These are phyloP conservation scores for Acropora yongei DNA, from an alignment of 64 coral and sea anemone genomes.

Conservation along the genomic window DNA sequence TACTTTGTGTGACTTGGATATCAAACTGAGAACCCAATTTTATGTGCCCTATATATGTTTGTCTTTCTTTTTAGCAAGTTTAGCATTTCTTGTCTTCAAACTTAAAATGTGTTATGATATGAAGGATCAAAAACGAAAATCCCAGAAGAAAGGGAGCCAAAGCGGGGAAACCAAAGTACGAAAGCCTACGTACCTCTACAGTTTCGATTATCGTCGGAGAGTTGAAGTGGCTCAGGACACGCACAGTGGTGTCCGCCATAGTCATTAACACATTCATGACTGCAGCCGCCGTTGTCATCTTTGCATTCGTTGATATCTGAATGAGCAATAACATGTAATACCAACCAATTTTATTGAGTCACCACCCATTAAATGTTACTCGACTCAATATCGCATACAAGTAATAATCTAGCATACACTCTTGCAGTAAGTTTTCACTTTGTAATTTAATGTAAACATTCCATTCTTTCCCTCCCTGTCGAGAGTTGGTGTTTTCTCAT, in stretches of 20 bases:
- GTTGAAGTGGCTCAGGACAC: conserved; percentile 69
- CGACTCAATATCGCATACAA: too few species aligned
- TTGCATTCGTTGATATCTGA: conserved; percentile 89
- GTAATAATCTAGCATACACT: too few species aligned
- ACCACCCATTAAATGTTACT: neutral
- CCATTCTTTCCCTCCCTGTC: neutral
- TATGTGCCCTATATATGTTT: neutral
- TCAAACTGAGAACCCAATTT: neutral
- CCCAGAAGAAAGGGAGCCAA: too few species aligned
- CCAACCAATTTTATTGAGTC: neutral
- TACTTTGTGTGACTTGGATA: too few species aligned
- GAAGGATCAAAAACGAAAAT: neutral
- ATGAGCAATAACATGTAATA: neutral
- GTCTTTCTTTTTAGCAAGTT: neutral
- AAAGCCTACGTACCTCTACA: conserved; percentile 70
- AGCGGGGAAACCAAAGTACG: neutral
- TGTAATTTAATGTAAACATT: neutral
- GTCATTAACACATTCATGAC: conserved; percentile 76
- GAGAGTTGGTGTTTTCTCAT: neutral
- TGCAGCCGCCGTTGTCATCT: conserved; percentile 77
- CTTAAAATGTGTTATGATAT: too few species aligned
- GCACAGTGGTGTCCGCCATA: conserved; percentile 65
- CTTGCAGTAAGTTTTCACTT: too few species aligned
- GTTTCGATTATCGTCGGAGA: conserved; percentile 64
- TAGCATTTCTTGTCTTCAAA: too few species aligned